These are phyloP conservation scores for Semotilus atromaculatus DNA, from an alignment of 2,797 vertebrate species.

Conservation along the genomic window DNA sequence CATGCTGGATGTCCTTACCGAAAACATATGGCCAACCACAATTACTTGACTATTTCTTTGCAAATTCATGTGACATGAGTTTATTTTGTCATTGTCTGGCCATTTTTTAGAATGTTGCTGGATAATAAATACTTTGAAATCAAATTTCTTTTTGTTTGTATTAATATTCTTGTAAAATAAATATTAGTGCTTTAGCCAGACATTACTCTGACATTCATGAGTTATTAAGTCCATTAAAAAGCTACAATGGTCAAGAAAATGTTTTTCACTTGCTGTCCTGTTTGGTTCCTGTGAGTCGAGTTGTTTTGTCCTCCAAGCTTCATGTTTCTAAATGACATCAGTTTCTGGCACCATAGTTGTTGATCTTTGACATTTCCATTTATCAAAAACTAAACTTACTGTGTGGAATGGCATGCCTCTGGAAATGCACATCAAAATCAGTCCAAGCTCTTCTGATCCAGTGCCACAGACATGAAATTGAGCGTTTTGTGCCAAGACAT, in stretches of 20 bases:
- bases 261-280: constrained; percentile 38
- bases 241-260: background rate
- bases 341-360: constrained; percentile 41
- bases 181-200: background rate
- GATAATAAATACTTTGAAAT: constrained; percentile 32
- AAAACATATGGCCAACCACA: background rate
- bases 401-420: constrained; percentile 52
- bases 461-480: constrained; percentile 57
- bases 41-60: background rate
- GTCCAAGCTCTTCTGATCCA: constrained; percentile 54
- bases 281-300: constrained; percentile 21
- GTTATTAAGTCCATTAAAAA: constrained; percentile 20
- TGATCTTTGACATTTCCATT: constrained; percentile 51
- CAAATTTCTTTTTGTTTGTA: background rate
- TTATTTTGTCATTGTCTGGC: background rate
- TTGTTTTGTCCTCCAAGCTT: constrained; percentile 37
- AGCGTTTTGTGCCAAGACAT: constrained; percentile 50
- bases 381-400: constrained; percentile 58
- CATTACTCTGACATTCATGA: background rate
- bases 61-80: background rate
- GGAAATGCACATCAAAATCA: constrained; percentile 48
- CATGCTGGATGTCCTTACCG: background rate
- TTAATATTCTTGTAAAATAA: background rate
- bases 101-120: background rate
- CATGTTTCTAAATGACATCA: constrained; percentile 51